Evolutionary conservation across 2,797 vertebrate species (phyloP), one percentile per base, ranked within the genome.

Genomic region (Artibeus jamaicensis): DNA sequence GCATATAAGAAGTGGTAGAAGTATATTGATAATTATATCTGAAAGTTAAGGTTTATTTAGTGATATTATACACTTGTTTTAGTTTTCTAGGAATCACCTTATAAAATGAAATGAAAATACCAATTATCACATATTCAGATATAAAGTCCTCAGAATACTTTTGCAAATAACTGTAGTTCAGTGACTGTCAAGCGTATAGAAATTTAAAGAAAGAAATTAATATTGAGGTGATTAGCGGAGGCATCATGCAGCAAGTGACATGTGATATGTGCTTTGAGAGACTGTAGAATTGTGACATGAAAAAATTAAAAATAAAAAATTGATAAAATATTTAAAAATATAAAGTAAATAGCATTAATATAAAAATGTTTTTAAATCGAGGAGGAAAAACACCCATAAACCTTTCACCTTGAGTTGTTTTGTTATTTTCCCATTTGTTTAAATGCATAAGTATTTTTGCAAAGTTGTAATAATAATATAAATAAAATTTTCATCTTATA

Each of bases 121-220:
- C 37, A 12, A 21, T 86, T 26, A 65, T 77, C 44, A 84, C 37
- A 79, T 70, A 81, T 65, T 57, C 50, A 83, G 81, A 88, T 92
- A 82, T 81, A 84, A 87, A 84, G 14, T 76, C 53, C 65, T 68
- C 8, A 85, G 59, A 39, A 39, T 94, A 37, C 15, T 83, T 93
- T 92, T 81, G 22, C 65, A 48, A 74, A 81, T 83, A 79, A 83
- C 9, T 57, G 11, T 73, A 34, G 48, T 71, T 5, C 12, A 24
- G 37, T 65, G 21, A 74, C 22, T 87, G 6, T 67, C 48, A 50
- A 53, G 44, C 83, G 39, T 74, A n/a, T 10, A 78, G 37, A 39
- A 70, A 86, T 77, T 91, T 92, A 86, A 86, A 78, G 59, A 92
- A 53, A 94, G 26, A 87, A 89, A 88, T 89, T 74, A 48, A 59